Evolutionary conservation across 2,113 vertebrate species (phyloP), one percentile per base, ranked within the genome.

Genomic region (Toxostoma redivivum): DNA sequence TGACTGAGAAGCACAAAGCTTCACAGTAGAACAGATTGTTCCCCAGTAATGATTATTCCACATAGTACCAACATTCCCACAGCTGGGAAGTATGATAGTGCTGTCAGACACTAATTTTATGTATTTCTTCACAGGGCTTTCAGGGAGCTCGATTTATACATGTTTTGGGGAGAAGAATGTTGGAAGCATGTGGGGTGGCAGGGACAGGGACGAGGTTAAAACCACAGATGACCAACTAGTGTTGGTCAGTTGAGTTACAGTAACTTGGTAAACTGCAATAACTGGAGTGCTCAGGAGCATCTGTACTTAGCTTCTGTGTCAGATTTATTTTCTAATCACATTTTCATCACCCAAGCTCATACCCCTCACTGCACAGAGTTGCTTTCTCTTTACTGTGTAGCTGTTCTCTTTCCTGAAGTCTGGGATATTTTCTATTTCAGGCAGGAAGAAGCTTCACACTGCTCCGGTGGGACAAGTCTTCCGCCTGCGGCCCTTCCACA

Each of bases 401-500:
- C 57, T 94, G 30, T 54, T 84, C 45, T 87, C 12, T 85, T 83
- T 64, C 19, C 74, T 91, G 47, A 97, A 37, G 11, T 40, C 19
- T 88, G 23, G 15, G 5, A 7, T 11, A 12, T 50, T 50, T 81
- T 91, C 48, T 76, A 19, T 95, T 97, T 11, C 97, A 98, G 98
- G 90, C 94, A 86, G 95, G 95, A 98, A 96, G 87, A 98, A 93
- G 85, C 24, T 98, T 17, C 98, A 98, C 51, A 98, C 98, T 56
- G 98, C 98, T 47, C 80, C 98, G 0, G 67, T 96, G 58, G 95
- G 97, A 4, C 87, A 97, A 64, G 95, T 85, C 33, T 96, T 97
- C 78, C 97, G 97, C 54, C 53, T 99, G 51, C 98, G 98, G n/a
- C 98, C 98, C 14, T 86, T 99, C 77, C 97, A 98, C 12, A 28